Conservation (phyloP, 2,797 vertebrate species). For the Oceanodroma leucorhoa region DNA sequence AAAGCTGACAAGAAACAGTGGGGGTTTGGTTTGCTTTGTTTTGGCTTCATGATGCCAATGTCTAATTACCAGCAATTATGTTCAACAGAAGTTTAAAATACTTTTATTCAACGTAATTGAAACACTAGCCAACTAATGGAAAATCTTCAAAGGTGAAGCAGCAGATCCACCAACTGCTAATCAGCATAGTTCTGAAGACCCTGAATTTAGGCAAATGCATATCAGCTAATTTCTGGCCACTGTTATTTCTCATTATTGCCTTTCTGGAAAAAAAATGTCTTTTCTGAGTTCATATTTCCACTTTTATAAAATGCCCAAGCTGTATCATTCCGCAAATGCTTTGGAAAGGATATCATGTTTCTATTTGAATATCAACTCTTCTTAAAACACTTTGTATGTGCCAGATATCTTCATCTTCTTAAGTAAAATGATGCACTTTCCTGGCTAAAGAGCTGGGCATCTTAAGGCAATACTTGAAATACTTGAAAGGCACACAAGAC, state of each 20-base stretch:
- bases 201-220: neutral
- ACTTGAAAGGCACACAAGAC: neutral
- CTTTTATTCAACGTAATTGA: neutral
- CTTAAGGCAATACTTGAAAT: neutral
- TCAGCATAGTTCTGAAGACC: neutral
- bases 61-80: constrained; percentile 13
- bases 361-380: neutral
- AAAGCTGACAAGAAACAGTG: neutral
- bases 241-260: neutral
- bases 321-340: neutral
- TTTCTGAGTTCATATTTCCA: neutral
- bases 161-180: neutral
- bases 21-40: neutral
- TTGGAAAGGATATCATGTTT: neutral
- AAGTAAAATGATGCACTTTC: neutral
- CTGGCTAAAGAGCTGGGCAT: neutral
- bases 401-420: neutral
- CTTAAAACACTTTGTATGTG: neutral
- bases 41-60: neutral
- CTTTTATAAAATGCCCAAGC: neutral
- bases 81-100: neutral
- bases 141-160: neutral
- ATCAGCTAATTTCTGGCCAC: neutral
- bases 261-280: neutral
- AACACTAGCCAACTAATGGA: neutral